phyloP scores from a whole-genome alignment of 2,113 vertebrate genomes.

The Desmodus rotundus region DNA sequence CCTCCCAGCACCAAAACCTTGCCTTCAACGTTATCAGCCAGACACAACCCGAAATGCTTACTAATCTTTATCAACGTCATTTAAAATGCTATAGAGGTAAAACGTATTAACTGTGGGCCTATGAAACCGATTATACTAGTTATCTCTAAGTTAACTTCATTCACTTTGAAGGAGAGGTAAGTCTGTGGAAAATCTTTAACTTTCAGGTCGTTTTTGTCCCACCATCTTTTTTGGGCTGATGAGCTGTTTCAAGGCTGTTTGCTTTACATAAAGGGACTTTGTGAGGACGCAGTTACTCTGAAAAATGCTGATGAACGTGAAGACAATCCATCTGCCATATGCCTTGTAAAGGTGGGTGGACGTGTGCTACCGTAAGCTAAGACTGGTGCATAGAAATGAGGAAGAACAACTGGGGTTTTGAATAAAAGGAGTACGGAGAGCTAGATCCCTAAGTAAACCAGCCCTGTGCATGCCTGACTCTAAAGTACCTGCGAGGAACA shows the following conservation, averaged over 20 bases:
- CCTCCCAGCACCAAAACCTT: not conserved
- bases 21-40: not conserved
- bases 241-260: conserved; percentile 75
- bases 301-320: not conserved
- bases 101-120: not conserved
- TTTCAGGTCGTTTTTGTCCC: conserved; percentile 70
- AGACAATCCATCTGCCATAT: conserved; percentile 48
- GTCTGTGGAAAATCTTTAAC: not conserved
- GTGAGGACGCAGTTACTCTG: conserved; percentile 64
- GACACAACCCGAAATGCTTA: not conserved
- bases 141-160: not conserved
- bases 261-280: conserved; percentile 70
- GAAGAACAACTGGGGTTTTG: not conserved
- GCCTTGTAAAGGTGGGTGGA: conserved; percentile 73
- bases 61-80: not conserved
- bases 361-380: not conserved
- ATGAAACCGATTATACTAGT: not conserved
- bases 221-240: conserved; percentile 74
- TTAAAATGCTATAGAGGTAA: not conserved
- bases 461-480: not conserved
- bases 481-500: not conserved
- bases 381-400: not conserved
- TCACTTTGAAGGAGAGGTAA: not conserved
- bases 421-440: not conserved
- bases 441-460: not conserved